Percentiles rank a stretch among this genome's conserved stretches.
Evolutionary conservation across 1,140 invertebrate species (phyloP).

Genomic region (Solenopsis fugax): DNA sequence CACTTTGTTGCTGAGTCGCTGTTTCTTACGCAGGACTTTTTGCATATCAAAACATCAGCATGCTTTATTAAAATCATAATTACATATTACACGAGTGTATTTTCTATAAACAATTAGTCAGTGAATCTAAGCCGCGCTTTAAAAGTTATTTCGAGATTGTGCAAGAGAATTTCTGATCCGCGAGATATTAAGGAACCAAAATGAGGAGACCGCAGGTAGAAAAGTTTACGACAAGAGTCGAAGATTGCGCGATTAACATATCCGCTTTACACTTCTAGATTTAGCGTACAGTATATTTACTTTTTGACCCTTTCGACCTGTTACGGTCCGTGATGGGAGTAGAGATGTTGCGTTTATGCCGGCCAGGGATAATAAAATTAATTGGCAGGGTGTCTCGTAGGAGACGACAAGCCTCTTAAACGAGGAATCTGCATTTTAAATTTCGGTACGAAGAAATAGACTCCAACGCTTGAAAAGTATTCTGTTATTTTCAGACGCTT

Average conservation of each 20-base stretch:
- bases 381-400: slow-evolving; percentile 78
- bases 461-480: slow-evolving; percentile 36
- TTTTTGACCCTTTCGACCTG: background rate
- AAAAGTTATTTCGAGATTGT: background rate
- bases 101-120: background rate
- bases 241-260: slow-evolving; percentile 53
- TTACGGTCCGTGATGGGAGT: background rate
- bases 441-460: slow-evolving; percentile 65
- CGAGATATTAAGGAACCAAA: background rate
- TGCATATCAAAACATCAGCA: background rate
- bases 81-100: background rate
- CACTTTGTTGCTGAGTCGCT: background rate
- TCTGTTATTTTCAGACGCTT: background rate
- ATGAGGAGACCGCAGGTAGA: background rate
- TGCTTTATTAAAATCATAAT: background rate
- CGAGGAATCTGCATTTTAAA: slow-evolving; percentile 80
- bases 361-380: slow-evolving; percentile 81
- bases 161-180: background rate
- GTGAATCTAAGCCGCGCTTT: background rate
- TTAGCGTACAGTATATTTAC: slow-evolving; percentile 22
- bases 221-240: background rate
- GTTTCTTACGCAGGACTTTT: background rate
- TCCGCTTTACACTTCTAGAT: slow-evolving; percentile 12
- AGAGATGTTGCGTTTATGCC: slow-evolving; percentile 20
- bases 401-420: slow-evolving; percentile 71